Percentiles rank a stretch among this genome's conserved stretches.
Conservation (phyloP, 2,797 vertebrate species). For the Vespertilio murinus region DNA sequence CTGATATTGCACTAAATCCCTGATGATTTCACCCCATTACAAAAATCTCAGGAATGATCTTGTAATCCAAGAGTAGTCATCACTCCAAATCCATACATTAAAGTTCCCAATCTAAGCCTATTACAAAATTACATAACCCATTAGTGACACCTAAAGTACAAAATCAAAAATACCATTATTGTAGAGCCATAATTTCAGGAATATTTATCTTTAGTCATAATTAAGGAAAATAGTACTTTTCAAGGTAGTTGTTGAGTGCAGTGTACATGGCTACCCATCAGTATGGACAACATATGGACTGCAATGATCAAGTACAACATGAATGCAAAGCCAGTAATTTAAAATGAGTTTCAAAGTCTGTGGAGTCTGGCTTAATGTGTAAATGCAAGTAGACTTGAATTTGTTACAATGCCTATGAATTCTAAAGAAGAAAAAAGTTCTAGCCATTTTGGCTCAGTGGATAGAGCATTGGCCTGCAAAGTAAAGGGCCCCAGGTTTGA, state of each 20-base stretch:
- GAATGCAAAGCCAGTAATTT: background rate
- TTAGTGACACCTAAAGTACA: background rate
- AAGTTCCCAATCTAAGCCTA: background rate
- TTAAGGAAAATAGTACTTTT: constrained; percentile 37
- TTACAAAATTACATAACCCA: background rate
- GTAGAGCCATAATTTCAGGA: constrained; percentile 34
- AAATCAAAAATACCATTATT: background rate
- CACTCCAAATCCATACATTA: background rate
- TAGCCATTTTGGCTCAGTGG: too few species aligned
- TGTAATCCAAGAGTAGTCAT: background rate
- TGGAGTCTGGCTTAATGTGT: background rate
- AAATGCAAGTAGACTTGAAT: background rate
- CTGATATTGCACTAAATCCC: background rate
- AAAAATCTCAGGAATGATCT: background rate
- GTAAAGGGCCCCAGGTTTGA: too few species aligned
- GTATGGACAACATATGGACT: background rate
- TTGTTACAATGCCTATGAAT: background rate
- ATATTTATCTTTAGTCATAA: constrained; percentile 3
- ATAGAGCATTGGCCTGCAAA: too few species aligned
- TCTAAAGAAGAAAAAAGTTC: background rate
- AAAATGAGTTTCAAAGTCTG: background rate
- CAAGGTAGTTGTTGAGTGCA: background rate
- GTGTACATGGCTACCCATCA: background rate
- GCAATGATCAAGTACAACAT: background rate
- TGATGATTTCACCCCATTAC: constrained; percentile 20